Conservation (phyloP, 2,113 vertebrate species). For the Xiphophorus couchianus region DNA sequence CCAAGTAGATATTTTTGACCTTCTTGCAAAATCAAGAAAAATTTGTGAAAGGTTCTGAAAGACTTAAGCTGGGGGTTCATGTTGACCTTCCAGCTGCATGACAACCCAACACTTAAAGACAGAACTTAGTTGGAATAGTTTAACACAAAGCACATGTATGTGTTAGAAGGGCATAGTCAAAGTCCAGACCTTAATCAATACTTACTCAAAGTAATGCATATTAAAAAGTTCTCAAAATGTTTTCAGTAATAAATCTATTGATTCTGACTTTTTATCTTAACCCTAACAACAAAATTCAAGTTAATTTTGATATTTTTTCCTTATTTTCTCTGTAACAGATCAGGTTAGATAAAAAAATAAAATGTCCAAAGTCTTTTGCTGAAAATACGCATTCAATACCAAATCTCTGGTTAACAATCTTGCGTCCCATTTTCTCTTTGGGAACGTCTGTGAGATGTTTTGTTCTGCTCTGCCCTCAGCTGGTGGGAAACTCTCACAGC, state of each 20-base stretch:
- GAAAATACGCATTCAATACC: background rate
- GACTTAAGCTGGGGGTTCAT: background rate
- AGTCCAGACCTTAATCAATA: background rate
- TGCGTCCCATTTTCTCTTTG: background rate
- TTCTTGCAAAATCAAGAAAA: background rate
- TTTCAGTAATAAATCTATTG: too few species aligned
- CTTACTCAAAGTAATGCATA: too few species aligned
- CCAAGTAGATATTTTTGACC: too few species aligned
- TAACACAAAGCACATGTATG: too few species aligned
- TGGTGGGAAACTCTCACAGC: conserved; percentile 34
- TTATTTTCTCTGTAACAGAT: too few species aligned
- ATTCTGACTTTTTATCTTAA: too few species aligned
- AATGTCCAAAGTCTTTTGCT: background rate
- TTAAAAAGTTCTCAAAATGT: too few species aligned
- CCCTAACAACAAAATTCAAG: too few species aligned
- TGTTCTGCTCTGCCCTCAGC: conserved; percentile 50
- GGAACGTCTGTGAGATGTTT: conserved; percentile 4
- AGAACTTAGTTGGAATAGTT: too few species aligned
- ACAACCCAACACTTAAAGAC: background rate
- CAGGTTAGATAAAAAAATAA: too few species aligned
- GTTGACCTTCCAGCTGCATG: too few species aligned
- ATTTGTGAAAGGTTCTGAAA: background rate
- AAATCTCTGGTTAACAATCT: background rate
- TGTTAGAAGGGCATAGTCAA: background rate
- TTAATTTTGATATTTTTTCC: too few species aligned